Evolutionary conservation across 2,113 vertebrate genomes (phyloP).

Genomic region (Brachyhypopomus gauderio): DNA sequence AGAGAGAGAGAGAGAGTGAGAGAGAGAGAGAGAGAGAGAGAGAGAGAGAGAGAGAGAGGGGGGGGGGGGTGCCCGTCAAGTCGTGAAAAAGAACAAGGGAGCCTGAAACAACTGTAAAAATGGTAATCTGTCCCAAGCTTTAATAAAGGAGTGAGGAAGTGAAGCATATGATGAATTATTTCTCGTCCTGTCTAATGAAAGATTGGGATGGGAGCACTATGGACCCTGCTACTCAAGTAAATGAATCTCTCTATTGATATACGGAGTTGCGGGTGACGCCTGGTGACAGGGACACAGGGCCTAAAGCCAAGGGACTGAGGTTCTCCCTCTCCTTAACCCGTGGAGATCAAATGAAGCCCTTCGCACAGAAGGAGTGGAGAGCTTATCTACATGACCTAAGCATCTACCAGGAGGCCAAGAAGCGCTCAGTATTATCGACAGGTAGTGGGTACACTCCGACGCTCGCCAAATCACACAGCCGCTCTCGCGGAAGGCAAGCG

Average conservation of each 20-base stretch:
- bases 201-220: conserved; percentile 25
- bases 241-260: conserved; percentile 41
- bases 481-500: neutral
- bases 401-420: neutral
- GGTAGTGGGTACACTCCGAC: no score
- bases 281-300: neutral
- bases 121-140: conserved; percentile 33
- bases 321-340: conserved; percentile 11
- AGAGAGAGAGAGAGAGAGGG: neutral
- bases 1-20: neutral
- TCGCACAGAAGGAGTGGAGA: neutral
- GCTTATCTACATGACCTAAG: neutral
- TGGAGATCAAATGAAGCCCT: conserved; percentile 1
- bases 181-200: conserved; percentile 4
- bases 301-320: neutral
- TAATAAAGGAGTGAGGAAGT: conserved; percentile 32
- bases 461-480: neutral
- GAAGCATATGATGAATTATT: conserved; percentile 35
- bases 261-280: neutral
- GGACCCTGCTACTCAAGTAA: conserved; percentile 41
- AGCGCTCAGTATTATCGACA: neutral
- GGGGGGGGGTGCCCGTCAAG: neutral
- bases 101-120: conserved; percentile 39
- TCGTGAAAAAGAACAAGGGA: conserved; percentile 34
- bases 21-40: neutral